Evolutionary conservation across 1,140 invertebrate genomes (phyloP), one percentile per base, ranked within the genome.

Genomic region (Bombus difficillimus): DNA sequence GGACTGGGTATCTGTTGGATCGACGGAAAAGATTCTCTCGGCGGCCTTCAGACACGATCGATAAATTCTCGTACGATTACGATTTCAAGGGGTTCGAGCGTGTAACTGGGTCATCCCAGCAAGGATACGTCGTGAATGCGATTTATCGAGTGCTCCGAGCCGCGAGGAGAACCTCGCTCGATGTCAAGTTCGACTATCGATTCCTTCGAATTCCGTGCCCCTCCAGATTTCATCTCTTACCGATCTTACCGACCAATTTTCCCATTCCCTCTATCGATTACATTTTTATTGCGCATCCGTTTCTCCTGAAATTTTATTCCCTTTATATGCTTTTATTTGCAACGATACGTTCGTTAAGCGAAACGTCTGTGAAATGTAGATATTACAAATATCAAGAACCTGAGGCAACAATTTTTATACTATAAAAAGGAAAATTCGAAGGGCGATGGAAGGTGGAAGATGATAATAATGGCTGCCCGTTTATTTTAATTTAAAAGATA

Each of bases 71-170:
- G 66, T 81, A 69, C 71, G 25, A 53, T 53, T 80, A 57, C 79
- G 25, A 79, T 80, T 89, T 71, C 77, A 53, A 81, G 83, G 57
- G 83, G 76, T 86, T 88, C 75, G 34, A 88, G 22, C 77, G 80
- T 86, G 86, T 82, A 92, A 92, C 90, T 92, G 73, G 92, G 90
- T 92, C 91, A 87, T 85, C 59, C 81, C 84, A 43, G 85, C 89
- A 91, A 88, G 89, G 86, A 92, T 92, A 92, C 79, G 86, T 89
- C 83, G 79, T 28, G 79, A 85, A 53, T 69, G 57, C 90, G 77
- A 91, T 89, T 86, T 89, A 89, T 91, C 69, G 79, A 68, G 59
- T 59, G 28, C 43, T 18, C 8, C 25, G 41, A 77, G 59, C 62
- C 39, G 73, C 71, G 76, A 86, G 62, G 41, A 75, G 85, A 90